Base-by-base conservation (phyloP, 2,888 invertebrate species). In the Drosophila silvestris region DNA sequence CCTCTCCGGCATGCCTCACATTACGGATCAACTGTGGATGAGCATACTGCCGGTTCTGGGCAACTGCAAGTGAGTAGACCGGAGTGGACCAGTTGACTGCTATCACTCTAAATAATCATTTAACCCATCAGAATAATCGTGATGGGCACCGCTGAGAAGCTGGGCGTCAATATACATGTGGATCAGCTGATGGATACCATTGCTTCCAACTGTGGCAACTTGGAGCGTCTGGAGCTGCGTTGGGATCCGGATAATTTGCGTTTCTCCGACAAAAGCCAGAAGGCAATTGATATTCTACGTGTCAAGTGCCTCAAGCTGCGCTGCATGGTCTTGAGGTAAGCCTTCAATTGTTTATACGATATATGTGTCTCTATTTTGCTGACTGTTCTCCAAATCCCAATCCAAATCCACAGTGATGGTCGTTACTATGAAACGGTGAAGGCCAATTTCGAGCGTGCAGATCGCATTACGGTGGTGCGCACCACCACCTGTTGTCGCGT, bases 191-290 rank as follows among this genome's bases (percentile, higher is more conserved):
- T 99, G 96, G 99, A 99, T 92, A 97, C 97, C 58, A 98, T 99
- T 77, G 98, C 99, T 0, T 97, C 97, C 91, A 97, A 97, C 93
- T 99, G 99, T 91, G 96, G 96, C 0, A 95, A 96, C 85, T 93
- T 99, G 89, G 98, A 99, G 93, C 95, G 99, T 1, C 94, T 99
- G 65, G 99, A 99, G 93, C 94, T 99, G 33, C 96, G 97, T 82
- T 99, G 99, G 99, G 99, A 99, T 94, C 99, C 99, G 0, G 99
- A 99, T 90, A 99, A 99, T 91, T 95, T 99, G 44, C 95, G 99
- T 62, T 99, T 99, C 94, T 99, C 99, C 47, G 99, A 99, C 94
- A 99, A 99, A 94, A 99, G 99, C 92, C 99, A 99, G 94, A 99
- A 99, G 93, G 99, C 99, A 52, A 99, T 99, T 82, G 99, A 99